Percentiles rank a stretch among this genome's conserved stretches.
Evolutionary conservation across 2,113 vertebrate species (phyloP).

Genomic region (Equus przewalskii): DNA sequence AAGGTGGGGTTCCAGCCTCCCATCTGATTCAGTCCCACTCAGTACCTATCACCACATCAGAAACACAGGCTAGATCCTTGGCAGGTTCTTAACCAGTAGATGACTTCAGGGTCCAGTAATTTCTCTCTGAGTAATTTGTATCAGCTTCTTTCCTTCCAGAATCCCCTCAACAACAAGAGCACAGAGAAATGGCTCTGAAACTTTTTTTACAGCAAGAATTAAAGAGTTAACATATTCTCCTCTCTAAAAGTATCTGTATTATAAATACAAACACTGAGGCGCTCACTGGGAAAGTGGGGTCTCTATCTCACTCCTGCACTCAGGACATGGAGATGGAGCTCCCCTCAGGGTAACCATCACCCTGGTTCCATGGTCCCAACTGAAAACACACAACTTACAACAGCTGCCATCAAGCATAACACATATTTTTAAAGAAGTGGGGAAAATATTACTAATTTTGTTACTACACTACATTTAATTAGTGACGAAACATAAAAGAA

Average conservation of each 20-base stretch:
- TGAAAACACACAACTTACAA: background rate
- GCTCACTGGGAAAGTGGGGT: background rate
- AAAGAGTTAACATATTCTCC: background rate
- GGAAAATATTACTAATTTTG: background rate
- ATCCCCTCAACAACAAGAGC: background rate
- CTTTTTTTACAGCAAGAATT: background rate
- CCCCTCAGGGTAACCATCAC: background rate
- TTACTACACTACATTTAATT: background rate
- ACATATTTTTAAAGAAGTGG: background rate
- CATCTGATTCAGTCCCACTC: background rate
- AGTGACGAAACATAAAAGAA: background rate
- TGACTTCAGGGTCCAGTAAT: background rate
- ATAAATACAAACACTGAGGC: background rate
- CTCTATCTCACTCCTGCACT: background rate
- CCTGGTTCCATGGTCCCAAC: background rate
- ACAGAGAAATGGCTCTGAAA: background rate
- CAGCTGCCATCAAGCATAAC: background rate
- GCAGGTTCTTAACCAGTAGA: background rate
- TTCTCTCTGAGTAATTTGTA: slow-evolving; percentile 7
- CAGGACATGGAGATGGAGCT: background rate
- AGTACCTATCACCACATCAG: background rate
- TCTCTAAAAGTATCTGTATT: background rate
- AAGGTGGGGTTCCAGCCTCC: background rate
- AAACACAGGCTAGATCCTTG: background rate
- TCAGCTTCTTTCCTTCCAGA: background rate